Evolutionary conservation across 2,888 invertebrate genomes (phyloP).

Genomic region (Platypus cylindrus): DNA sequence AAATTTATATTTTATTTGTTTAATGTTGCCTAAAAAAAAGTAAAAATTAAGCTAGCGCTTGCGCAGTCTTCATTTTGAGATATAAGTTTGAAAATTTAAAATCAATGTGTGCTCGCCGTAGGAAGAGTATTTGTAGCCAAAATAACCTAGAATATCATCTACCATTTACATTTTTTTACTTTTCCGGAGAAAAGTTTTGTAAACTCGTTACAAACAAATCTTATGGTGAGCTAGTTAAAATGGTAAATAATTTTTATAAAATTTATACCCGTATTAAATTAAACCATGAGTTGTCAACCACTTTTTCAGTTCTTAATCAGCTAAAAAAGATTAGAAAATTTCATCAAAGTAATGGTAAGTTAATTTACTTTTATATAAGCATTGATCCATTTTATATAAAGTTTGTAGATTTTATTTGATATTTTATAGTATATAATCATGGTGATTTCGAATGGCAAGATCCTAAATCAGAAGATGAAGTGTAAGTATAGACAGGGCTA

Average conservation of each 20-base stretch:
- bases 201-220: no score
- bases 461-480: constrained; percentile 79
- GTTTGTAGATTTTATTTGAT: constrained; percentile 3
- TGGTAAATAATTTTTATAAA: constrained; percentile 6
- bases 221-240: constrained; percentile 7
- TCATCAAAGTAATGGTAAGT: constrained; percentile 16
- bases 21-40: no score
- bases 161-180: no score
- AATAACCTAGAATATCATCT: no score
- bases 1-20: no score
- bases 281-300: not conserved
- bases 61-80: no score
- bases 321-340: constrained; percentile 7
- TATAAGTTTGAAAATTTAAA: no score
- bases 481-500: no score
- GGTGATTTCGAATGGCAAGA: constrained; percentile 90
- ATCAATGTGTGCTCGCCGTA: no score
- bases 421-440: constrained; percentile 43
- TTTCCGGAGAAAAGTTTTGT: no score
- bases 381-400: constrained; percentile 1
- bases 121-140: no score
- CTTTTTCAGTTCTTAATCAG: constrained; percentile 1
- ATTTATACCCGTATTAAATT: constrained; percentile 7
- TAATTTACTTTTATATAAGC: not conserved
- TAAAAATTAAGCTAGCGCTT: no score